Conservation (phyloP, 2,797 vertebrate species). For the Enteromius unitaeniatus region DNA sequence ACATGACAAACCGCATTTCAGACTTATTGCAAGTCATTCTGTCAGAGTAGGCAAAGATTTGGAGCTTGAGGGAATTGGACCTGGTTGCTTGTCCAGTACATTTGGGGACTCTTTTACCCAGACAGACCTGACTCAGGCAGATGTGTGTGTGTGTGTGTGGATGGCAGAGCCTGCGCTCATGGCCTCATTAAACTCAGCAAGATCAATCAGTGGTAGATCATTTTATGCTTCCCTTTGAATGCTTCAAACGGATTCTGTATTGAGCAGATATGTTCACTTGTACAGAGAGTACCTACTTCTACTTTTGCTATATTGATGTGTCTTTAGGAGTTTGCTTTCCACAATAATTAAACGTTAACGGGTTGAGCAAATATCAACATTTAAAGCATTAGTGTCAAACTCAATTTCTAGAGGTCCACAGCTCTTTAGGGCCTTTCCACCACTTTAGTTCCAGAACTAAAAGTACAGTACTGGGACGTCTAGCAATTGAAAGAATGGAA, state of each 20-base stretch:
- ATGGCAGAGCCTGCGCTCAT: neutral
- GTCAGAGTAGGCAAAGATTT: conserved; percentile 14
- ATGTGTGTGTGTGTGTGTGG: neutral
- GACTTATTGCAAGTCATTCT: conserved; percentile 25
- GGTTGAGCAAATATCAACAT: neutral
- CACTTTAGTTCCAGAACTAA: too few relatives aligned
- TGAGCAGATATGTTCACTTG: conserved; percentile 3
- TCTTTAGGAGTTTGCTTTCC: neutral
- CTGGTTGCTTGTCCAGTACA: conserved; percentile 32
- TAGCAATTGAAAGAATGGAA: too few relatives aligned
- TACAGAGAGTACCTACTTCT: neutral
- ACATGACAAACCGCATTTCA: neutral
- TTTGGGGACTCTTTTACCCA: conserved; percentile 13
- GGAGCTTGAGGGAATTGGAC: conserved; percentile 24
- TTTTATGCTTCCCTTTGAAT: conserved; percentile 36
- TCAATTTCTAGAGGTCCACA: too few relatives aligned
- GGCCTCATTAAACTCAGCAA: conserved; percentile 11
- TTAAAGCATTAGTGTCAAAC: neutral
- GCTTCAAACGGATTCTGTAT: neutral
- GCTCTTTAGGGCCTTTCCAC: too few relatives aligned
- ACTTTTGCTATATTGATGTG: neutral
- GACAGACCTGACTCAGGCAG: conserved; percentile 21
- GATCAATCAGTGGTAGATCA: conserved; percentile 39
- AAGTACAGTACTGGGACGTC: too few relatives aligned
- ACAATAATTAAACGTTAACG: neutral